A percentile compares a stretch with the other conserved stretches of the same genome.
Evolutionary conservation across 2,797 vertebrate genomes (phyloP).

Genomic region (Cichlasoma orientale): DNA sequence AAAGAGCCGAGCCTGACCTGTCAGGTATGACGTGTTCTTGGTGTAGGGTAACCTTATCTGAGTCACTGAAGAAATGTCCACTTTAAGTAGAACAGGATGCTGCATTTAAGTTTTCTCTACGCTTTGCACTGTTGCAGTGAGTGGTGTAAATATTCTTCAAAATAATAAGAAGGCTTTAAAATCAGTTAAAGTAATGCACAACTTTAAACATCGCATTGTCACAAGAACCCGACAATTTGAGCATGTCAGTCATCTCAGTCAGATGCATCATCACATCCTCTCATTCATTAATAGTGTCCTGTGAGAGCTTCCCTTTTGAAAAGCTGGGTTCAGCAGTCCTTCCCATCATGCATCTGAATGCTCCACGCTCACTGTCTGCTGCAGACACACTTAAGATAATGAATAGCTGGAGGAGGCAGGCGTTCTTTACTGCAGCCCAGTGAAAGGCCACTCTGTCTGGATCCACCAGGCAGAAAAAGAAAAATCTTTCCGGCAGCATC

Average conservation of each 20-base stretch:
- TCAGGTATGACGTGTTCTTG: neutral
- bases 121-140: neutral
- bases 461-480: slow-evolving; percentile 43
- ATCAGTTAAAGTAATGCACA: neutral
- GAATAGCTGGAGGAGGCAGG: slow-evolving; percentile 72
- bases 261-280: slow-evolving; percentile 41
- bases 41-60: neutral
- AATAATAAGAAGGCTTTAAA: slow-evolving; percentile 12
- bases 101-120: neutral
- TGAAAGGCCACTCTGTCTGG: slow-evolving; percentile 71
- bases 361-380: slow-evolving; percentile 54
- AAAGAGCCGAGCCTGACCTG: neutral
- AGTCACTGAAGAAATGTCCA: neutral
- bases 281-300: slow-evolving; percentile 59
- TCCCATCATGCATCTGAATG: slow-evolving; percentile 47
- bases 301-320: slow-evolving; percentile 43
- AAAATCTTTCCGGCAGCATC: slow-evolving; percentile 39
- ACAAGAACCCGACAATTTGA: neutral
- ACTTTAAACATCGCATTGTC: neutral
- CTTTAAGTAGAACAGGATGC: neutral
- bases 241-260: slow-evolving; percentile 36
- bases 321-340: slow-evolving; percentile 68
- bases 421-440: slow-evolving; percentile 65
- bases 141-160: neutral
- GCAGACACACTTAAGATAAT: slow-evolving; percentile 79